These are phyloP conservation scores for Madoqua kirkii DNA, from an alignment of 2,113 vertebrate species.

Conservation along the genomic window DNA sequence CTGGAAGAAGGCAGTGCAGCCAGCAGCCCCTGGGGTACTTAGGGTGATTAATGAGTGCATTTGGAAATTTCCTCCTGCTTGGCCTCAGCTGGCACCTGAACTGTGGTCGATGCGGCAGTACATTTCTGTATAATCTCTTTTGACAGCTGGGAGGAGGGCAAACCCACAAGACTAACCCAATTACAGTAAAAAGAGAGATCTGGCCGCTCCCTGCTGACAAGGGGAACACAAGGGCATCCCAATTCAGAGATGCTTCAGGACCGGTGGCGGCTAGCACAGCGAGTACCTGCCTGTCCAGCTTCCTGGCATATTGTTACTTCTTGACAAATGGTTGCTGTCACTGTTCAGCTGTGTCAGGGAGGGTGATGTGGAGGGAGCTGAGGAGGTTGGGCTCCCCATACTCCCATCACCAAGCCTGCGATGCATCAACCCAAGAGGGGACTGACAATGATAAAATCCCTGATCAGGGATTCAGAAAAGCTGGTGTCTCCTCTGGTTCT, in stretches of 20 bases:
- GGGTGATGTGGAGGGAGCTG: neutral
- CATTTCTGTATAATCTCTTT: conserved; percentile 53
- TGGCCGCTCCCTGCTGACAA: conserved; percentile 38
- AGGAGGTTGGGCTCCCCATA: neutral
- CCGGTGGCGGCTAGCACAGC: neutral
- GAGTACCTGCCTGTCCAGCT: neutral
- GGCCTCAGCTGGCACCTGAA: conserved; percentile 21
- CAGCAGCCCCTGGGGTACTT: neutral
- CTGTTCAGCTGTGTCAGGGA: neutral
- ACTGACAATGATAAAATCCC: neutral
- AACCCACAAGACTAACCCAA: conserved; percentile 49
- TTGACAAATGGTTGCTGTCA: conserved; percentile 38
- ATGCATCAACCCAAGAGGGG: neutral
- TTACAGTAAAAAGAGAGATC: conserved; percentile 35
- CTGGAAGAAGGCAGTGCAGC: neutral
- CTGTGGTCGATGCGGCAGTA: neutral
- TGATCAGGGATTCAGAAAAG: neutral
- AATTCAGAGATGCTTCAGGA: neutral
- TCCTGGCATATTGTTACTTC: conserved; percentile 13
- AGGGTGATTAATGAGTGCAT: neutral
- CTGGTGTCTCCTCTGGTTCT: neutral
- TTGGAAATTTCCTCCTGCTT: conserved; percentile 41
- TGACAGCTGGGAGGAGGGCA: conserved; percentile 41
- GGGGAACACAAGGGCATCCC: conserved; percentile 58
- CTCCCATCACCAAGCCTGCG: neutral